phyloP scores from a whole-genome alignment of 2,797 vertebrate genomes.

The Gambelia wislizenii region DNA sequence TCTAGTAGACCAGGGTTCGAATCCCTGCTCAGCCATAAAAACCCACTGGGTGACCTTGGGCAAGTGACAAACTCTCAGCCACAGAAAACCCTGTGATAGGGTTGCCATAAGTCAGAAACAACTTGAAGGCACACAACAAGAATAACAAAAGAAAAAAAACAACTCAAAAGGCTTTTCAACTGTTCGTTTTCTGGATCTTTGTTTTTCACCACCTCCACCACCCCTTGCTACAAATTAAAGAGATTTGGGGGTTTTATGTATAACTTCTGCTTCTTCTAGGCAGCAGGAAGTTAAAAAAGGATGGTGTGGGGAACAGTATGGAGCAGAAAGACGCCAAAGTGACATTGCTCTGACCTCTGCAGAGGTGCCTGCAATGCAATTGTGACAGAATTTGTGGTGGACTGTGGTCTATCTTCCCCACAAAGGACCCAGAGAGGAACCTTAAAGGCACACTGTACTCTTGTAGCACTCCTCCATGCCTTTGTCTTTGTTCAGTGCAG shows the following conservation, averaged over 20 bases:
- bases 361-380: background rate
- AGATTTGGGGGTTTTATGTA: background rate
- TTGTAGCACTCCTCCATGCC: background rate
- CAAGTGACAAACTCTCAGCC: no score
- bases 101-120: no score
- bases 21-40: no score
- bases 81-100: no score
- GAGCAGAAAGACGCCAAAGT: background rate
- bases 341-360: background rate
- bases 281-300: background rate
- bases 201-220: background rate
- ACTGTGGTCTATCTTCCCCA: background rate
- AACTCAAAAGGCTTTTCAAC: background rate
- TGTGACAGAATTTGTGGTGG: background rate
- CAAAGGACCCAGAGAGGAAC: background rate
- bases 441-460: background rate
- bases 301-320: background rate
- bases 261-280: background rate
- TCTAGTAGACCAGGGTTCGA: no score
- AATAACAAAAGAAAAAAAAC: background rate
- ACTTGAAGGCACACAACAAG: no score
- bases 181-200: background rate
- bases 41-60: no score
- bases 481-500: background rate
- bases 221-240: background rate